Conservation (phyloP, 2,113 vertebrate genomes). For the Grantiella picta region DNA sequence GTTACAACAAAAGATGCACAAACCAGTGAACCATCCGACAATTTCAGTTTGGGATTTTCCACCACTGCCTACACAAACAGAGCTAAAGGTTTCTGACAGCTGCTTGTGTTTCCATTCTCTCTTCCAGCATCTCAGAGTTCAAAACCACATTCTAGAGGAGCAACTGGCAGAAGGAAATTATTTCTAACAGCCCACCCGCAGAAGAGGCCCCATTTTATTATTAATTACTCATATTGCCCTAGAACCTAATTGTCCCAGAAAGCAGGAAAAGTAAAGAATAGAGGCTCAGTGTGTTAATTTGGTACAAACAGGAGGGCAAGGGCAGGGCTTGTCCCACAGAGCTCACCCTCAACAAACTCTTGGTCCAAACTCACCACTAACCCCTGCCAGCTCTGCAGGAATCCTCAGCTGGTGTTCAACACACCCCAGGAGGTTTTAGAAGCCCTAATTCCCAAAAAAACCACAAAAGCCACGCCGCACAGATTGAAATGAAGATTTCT, state of each 20-base stretch:
- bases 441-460: not conserved
- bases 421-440: not conserved
- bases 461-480: not conserved
- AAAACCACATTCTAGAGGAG: conserved; percentile 51
- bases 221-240: conserved; percentile 49
- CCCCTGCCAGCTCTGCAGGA: not conserved
- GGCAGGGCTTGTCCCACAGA: not conserved
- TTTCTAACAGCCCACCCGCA: conserved; percentile 16
- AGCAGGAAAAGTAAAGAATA: not conserved
- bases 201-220: conserved; percentile 44
- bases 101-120: conserved; percentile 38
- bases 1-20: not conserved
- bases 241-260: not conserved
- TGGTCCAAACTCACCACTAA: not conserved
- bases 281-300: not conserved
- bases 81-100: conserved; percentile 52
- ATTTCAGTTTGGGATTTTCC: not conserved
- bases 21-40: not conserved
- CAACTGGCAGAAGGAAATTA: conserved; percentile 48
- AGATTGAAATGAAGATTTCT: not conserved
- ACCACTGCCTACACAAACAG: conserved; percentile 30
- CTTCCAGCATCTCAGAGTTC: conserved; percentile 40
- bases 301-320: not conserved
- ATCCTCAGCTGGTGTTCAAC: not conserved
- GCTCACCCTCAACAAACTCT: not conserved